These are phyloP conservation scores for Nyctalus aviator DNA, from an alignment of 2,797 vertebrate species.

Conservation along the genomic window DNA sequence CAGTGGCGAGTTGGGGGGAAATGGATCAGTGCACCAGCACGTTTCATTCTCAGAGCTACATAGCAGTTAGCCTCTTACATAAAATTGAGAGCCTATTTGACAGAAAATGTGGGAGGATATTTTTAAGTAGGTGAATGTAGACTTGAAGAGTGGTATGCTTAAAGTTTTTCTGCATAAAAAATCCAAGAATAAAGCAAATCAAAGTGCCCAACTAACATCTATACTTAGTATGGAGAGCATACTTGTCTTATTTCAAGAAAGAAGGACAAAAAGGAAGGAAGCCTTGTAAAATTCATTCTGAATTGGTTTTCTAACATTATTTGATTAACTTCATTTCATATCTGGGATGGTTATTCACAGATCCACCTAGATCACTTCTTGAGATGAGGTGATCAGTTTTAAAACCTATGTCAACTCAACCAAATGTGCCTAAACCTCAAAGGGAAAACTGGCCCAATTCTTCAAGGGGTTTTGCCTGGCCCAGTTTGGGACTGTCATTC, in stretches of 20 bases:
- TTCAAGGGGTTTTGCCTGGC: not conserved
- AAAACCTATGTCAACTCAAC: not conserved
- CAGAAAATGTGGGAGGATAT: not conserved
- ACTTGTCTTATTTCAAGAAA: not conserved
- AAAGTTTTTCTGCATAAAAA: not conserved
- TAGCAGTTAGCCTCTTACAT: not conserved
- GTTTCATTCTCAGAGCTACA: conserved; percentile 22
- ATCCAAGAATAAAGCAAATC: not conserved
- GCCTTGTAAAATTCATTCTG: not conserved
- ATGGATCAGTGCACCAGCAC: not conserved
- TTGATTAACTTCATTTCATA: not conserved
- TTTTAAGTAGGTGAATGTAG: not conserved
- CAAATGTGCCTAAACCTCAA: not conserved
- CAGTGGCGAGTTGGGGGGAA: not conserved
- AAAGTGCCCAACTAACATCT: not conserved
- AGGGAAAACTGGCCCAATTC: not conserved
- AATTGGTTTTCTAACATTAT: not conserved
- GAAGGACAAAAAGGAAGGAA: not conserved
- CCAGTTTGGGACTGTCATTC: not conserved
- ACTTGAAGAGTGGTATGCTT: not conserved
- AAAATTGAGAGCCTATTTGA: conserved; percentile 33
- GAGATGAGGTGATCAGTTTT: not conserved
- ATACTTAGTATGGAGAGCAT: not conserved
- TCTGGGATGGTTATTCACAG: not conserved
- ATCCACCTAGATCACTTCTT: not conserved